Percentiles rank a stretch among this genome's conserved stretches.
Conservation (phyloP, 1,140 invertebrate species). For the Trichonephila clavipes region DNA sequence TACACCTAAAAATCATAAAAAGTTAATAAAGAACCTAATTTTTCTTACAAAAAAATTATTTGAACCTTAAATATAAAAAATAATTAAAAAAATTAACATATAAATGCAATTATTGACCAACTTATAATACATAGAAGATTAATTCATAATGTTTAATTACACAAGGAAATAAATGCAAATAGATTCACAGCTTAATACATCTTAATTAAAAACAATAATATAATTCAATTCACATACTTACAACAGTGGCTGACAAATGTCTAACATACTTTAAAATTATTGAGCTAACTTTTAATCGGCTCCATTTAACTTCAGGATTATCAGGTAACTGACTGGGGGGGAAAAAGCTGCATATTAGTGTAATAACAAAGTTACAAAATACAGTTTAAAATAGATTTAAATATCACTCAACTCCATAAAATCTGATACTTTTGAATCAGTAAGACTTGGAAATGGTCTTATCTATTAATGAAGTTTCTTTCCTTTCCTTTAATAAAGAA, state of each 20-base stretch:
- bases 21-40: too few relatives aligned
- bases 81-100: too few relatives aligned
- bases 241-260: constrained; percentile 81
- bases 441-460: too few relatives aligned
- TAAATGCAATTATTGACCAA: too few relatives aligned
- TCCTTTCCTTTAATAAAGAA: too few relatives aligned
- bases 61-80: too few relatives aligned
- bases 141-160: background rate
- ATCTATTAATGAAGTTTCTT: too few relatives aligned
- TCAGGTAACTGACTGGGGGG: constrained; percentile 84
- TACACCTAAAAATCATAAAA: too few relatives aligned
- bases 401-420: too few relatives aligned
- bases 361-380: background rate
- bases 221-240: constrained; percentile 80
- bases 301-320: constrained; percentile 88
- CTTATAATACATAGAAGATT: too few relatives aligned
- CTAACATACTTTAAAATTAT: constrained; percentile 88
- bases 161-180: background rate
- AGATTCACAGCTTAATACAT: background rate
- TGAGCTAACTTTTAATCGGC: constrained; percentile 86
- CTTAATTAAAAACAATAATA: background rate
- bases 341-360: background rate
- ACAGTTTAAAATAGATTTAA: background rate
- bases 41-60: too few relatives aligned
- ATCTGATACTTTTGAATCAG: too few relatives aligned